Conservation (phyloP, 2,888 invertebrate species). For the Chrysina gloriosa region DNA sequence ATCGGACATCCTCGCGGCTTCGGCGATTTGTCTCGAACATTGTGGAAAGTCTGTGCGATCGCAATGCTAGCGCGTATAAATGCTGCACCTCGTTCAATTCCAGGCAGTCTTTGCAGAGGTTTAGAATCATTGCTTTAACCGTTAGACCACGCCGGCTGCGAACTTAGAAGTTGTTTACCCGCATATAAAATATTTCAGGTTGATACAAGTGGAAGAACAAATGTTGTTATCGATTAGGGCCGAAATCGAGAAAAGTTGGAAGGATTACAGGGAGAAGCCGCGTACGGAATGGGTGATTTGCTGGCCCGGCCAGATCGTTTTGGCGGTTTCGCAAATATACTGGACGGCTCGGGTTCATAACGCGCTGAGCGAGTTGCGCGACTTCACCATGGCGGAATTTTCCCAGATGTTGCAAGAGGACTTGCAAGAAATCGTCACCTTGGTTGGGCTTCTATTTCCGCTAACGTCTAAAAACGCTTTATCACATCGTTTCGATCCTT, state of each 20-base stretch:
- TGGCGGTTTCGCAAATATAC: constrained; percentile 83
- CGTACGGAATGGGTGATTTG: constrained; percentile 78
- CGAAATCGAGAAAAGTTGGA: constrained; percentile 75
- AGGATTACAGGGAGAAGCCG: constrained; percentile 70
- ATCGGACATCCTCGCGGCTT: too few species aligned
- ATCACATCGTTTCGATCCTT: background rate
- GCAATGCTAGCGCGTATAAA: too few species aligned
- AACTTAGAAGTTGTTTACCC: too few species aligned
- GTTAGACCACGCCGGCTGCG: too few species aligned
- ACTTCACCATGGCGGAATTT: constrained; percentile 68
- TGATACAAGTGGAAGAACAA: constrained; percentile 83
- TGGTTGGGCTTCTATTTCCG: constrained; percentile 61
- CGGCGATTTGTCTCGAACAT: too few species aligned
- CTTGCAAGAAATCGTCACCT: constrained; percentile 78
- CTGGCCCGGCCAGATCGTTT: constrained; percentile 87
- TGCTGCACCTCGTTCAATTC: too few species aligned
- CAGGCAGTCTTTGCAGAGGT: too few species aligned
- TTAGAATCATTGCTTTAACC: too few species aligned
- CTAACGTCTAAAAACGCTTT: background rate
- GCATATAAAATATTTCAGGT: constrained; percentile 45
- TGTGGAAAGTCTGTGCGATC: too few species aligned
- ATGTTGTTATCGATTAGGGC: constrained; percentile 81
- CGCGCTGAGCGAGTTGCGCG: constrained; percentile 70
- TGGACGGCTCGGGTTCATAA: constrained; percentile 86
- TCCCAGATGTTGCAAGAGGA: constrained; percentile 70